Base-by-base conservation (phyloP, 2,113 vertebrate species). In the Climacteris rufus region DNA sequence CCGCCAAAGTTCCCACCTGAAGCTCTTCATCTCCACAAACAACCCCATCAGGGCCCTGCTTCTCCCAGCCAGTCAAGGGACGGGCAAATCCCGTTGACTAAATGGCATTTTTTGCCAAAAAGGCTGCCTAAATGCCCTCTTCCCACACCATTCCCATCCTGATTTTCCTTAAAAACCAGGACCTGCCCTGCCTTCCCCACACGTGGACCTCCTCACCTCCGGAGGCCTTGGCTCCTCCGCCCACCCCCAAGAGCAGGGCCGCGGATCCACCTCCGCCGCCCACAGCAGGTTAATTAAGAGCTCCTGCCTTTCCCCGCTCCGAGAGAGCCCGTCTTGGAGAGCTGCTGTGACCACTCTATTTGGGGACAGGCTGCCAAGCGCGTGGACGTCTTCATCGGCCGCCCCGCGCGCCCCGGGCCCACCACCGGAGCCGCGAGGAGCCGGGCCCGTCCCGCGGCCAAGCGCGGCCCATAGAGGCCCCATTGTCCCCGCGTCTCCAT, bases 401-500 rank as follows among this genome's bases (percentile, higher is more conserved):
- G 5, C 7, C 10, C 91, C 14, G 63, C 21, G 10, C 6, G 27
- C 42, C 94, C 83, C 25, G 6, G 79, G 7, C 90, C 94, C 83
- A 10, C 71, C 56, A 2, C 71, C 6, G 64, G 66, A 24, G 83
- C 77, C 9, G 2, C 14, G 76, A 60, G 52, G 53, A 79, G 96
- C 59, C 63, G 69, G 77, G 74, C 75, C 39, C 47, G 7, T 78
- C 88, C 92, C 2, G 7, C 7, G 2, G 90, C 94, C 77, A 56
- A 89, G 87, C 18, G 33, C 42, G 78, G 49, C 85, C 92, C 92
- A 96, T 92, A 97, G 94, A 94, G 93, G 49, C 50, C 82, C 40
- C 93, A 91, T 96, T 97, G 96, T 96, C 82, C 82, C 92, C 3
- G 1, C 52, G 85, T 96, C 96, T 64, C 96, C 96, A 97, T 94